Conservation (phyloP, 2,113 vertebrate genomes). For the Chionis minor region DNA sequence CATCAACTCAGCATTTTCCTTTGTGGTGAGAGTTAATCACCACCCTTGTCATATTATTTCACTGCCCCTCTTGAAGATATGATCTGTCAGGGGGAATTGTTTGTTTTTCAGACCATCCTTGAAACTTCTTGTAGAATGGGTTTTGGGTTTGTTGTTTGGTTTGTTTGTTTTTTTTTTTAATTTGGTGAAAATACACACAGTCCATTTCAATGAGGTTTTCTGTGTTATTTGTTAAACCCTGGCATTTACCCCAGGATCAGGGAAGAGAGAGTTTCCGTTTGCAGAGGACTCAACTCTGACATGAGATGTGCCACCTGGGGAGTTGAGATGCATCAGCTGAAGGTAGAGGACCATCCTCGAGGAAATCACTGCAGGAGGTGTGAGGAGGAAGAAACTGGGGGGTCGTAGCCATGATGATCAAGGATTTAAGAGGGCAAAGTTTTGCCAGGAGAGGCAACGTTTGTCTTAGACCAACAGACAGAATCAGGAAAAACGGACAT, state of each 20-base stretch:
- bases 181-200: neutral
- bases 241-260: neutral
- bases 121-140: neutral
- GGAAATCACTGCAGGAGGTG: neutral
- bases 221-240: neutral
- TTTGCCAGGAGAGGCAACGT: neutral
- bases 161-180: neutral
- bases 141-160: fast-evolving
- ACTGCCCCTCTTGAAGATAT: neutral
- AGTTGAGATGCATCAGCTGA: neutral
- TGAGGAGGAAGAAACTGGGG: neutral
- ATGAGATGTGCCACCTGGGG: neutral
- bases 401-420: neutral
- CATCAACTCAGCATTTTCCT: conserved; percentile 57
- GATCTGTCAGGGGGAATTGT: neutral
- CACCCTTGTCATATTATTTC: conserved; percentile 55
- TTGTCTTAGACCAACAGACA: neutral
- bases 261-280: neutral
- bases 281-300: neutral
- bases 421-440: neutral
- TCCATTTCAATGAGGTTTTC: neutral
- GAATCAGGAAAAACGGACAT: neutral
- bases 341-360: neutral
- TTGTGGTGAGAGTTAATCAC: conserved; percentile 64
- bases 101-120: neutral